A percentile compares a stretch with the other conserved stretches of the same genome.
phyloP scores from a whole-genome alignment of 2,797 vertebrate genomes.

The Nyctibius grandis region DNA sequence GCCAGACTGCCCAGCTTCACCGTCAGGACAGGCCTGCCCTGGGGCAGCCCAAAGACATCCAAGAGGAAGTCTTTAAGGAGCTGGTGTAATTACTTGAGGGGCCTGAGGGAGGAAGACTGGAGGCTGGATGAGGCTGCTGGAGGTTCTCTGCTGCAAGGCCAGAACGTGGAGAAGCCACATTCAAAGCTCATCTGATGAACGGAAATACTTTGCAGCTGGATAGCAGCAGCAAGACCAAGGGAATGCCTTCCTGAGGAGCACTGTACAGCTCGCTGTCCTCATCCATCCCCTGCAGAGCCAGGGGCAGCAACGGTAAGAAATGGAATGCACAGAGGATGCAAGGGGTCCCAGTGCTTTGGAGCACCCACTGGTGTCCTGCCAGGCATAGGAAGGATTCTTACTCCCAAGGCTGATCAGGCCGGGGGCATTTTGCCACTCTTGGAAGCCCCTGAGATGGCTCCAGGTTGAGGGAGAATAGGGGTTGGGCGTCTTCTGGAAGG shows the following conservation, averaged over 20 bases:
- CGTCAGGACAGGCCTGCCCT: accelerated
- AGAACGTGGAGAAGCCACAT: background rate
- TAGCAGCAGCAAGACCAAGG: background rate
- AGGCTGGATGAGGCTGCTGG: background rate
- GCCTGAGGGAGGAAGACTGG: background rate
- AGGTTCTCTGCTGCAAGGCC: background rate
- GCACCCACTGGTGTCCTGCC: background rate
- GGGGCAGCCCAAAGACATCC: accelerated
- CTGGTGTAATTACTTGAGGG: accelerated
- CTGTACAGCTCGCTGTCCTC: background rate
- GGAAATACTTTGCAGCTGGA: background rate
- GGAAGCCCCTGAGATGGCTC: background rate
- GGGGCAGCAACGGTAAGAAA: background rate
- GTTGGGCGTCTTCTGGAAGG: background rate
- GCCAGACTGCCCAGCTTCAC: background rate
- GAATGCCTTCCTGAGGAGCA: background rate
- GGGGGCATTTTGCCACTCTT: background rate
- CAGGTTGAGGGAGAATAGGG: background rate
- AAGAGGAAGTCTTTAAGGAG: background rate
- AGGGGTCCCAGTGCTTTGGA: background rate
- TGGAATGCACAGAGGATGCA: no score
- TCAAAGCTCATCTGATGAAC: background rate
- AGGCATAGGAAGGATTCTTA: background rate
- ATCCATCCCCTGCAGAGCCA: background rate
- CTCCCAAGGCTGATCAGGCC: background rate